These are phyloP conservation scores for Etheostoma perlongum DNA, from an alignment of 2,797 vertebrate genomes.

Conservation along the genomic window DNA sequence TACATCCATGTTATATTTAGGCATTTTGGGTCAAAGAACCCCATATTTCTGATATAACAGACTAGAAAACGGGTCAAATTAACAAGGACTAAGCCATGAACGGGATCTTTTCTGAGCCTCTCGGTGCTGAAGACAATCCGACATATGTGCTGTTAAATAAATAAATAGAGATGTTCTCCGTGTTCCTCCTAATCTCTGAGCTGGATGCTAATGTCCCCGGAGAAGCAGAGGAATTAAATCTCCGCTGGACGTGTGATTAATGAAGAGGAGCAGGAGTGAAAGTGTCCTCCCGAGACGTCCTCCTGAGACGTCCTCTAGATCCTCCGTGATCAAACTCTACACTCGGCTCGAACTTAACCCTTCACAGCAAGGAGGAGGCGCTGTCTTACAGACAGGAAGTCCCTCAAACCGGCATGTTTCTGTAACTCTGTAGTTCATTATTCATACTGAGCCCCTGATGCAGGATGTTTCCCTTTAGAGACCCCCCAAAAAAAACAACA, in stretches of 20 bases:
- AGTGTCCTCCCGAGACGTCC: conserved; percentile 13
- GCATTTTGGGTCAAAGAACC: no score
- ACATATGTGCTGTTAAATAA: neutral
- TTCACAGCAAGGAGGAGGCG: neutral
- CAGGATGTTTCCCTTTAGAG: no score
- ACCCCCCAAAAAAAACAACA: no score
- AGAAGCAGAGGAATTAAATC: conserved; percentile 38
- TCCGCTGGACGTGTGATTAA: conserved; percentile 49
- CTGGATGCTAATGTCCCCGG: conserved; percentile 17
- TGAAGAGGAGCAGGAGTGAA: conserved; percentile 48
- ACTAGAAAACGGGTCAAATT: no score
- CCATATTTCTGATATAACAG: no score
- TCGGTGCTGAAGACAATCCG: neutral
- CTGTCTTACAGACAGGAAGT: neutral
- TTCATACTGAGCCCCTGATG: no score
- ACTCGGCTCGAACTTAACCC: conserved; percentile 1
- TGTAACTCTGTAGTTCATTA: no score
- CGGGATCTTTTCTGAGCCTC: no score
- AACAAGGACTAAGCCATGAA: no score
- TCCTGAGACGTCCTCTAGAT: conserved; percentile 22
- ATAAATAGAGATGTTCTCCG: conserved; percentile 16
- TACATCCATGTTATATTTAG: no score
- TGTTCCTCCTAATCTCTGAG: neutral
- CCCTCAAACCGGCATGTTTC: neutral
- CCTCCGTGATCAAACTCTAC: conserved; percentile 7